A percentile compares a stretch with the other conserved stretches of the same genome.
These are phyloP conservation scores for Caenorhabditis doughertyi DNA, from an alignment of 2,888 invertebrate genomes.

Conservation along the genomic window DNA sequence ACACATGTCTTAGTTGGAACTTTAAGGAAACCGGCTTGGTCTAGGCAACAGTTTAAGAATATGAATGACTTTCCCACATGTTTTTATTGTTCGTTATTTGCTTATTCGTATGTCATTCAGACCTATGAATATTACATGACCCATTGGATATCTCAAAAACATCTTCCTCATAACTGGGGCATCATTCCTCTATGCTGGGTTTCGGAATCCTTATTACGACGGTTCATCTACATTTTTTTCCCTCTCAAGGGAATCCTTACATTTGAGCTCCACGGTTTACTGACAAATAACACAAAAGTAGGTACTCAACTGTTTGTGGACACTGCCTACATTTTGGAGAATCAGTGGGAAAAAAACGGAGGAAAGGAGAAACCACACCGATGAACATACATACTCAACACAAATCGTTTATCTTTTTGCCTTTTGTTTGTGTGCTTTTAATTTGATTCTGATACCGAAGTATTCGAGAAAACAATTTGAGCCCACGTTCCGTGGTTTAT, in stretches of 20 bases:
- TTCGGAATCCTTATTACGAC: not conserved
- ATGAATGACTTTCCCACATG: not conserved
- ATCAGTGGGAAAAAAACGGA: not conserved
- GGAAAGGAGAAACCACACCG: not conserved
- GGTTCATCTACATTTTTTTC: not conserved
- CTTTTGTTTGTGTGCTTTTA: conserved; percentile 22
- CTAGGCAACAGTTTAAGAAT: too few species aligned
- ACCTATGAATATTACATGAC: not conserved
- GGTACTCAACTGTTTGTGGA: conserved; percentile 37
- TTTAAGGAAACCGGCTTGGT: too few species aligned
- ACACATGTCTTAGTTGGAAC: too few species aligned
- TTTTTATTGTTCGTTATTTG: not conserved
- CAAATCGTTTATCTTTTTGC: not conserved
- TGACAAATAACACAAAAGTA: conserved; percentile 33
- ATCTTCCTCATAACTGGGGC: not conserved
- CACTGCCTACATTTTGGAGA: conserved; percentile 33
- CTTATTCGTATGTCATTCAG: not conserved
- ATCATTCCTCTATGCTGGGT: too few species aligned
- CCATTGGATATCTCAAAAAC: not conserved
- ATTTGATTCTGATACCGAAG: not conserved
- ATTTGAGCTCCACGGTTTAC: not conserved
- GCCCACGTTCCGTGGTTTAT: not conserved
- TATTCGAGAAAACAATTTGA: not conserved
- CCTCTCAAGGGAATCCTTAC: conserved; percentile 1
- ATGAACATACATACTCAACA: conserved; percentile 33